These are phyloP conservation scores for Diplodus puntazzo DNA, from an alignment of 2,797 vertebrate genomes.

Conservation along the genomic window DNA sequence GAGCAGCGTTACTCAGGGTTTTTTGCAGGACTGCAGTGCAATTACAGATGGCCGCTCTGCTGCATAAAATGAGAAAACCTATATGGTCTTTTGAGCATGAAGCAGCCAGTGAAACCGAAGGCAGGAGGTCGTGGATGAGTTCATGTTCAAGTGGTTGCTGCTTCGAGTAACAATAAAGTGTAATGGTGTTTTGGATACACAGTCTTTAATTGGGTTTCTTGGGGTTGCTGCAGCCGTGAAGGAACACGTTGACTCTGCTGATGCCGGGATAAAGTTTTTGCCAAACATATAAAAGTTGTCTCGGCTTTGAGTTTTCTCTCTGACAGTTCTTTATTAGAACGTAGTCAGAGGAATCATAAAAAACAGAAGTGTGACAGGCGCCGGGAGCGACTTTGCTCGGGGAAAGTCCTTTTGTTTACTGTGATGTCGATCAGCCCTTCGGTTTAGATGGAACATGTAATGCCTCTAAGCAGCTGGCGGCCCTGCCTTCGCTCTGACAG, in stretches of 20 bases:
- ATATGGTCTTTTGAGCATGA: slow-evolving; percentile 40
- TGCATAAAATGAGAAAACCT: slow-evolving; percentile 44
- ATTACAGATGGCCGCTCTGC: slow-evolving; percentile 42
- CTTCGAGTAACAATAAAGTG: slow-evolving; percentile 42
- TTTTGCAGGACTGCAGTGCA: slow-evolving; percentile 3
- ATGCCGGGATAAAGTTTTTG: slow-evolving; percentile 34
- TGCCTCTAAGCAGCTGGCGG: slow-evolving; percentile 61
- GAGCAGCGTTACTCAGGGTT: slow-evolving; percentile 8
- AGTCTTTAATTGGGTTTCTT: slow-evolving; percentile 42
- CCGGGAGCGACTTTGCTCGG: slow-evolving; percentile 28
- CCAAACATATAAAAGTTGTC: slow-evolving; percentile 20
- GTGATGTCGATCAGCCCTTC: slow-evolving; percentile 50
- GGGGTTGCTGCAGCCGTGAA: not conserved
- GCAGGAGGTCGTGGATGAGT: slow-evolving; percentile 37
- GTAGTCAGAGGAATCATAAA: slow-evolving; percentile 30
- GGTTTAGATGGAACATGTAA: slow-evolving; percentile 53
- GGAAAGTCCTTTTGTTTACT: slow-evolving; percentile 66
- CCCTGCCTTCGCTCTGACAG: slow-evolving; percentile 60
- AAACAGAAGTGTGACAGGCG: slow-evolving; percentile 27
- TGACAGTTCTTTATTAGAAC: slow-evolving; percentile 29
- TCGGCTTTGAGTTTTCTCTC: slow-evolving; percentile 2
- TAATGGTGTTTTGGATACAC: slow-evolving; percentile 41
- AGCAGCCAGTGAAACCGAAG: slow-evolving; percentile 40
- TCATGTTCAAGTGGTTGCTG: slow-evolving; percentile 40
- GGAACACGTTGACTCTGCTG: slow-evolving; percentile 36